Evolutionary conservation across 1,140 invertebrate genomes (phyloP).

Genomic region (Penaeus vannamei): DNA sequence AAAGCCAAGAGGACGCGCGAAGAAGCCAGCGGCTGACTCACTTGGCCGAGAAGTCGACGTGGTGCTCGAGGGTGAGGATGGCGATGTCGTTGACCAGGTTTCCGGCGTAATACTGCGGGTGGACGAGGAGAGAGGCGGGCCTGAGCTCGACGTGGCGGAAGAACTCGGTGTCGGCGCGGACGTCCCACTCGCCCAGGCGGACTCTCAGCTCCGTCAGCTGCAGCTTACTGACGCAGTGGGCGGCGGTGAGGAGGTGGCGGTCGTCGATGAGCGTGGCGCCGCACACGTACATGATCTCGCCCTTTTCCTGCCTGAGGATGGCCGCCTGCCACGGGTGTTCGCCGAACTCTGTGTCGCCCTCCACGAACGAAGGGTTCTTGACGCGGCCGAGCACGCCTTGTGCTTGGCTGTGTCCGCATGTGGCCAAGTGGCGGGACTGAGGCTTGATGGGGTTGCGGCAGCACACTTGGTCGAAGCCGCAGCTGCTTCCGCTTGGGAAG

Average conservation of each 20-base stretch:
- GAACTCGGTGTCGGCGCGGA: conserved; percentile 93
- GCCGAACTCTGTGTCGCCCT: conserved; percentile 91
- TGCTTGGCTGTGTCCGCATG: conserved; percentile 69
- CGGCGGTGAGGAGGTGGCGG: conserved; percentile 84
- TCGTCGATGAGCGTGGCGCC: conserved; percentile 85
- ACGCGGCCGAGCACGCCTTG: conserved; percentile 70
- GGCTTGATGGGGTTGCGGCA: conserved; percentile 38
- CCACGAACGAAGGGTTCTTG: conserved; percentile 69
- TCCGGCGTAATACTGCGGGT: conserved; percentile 92
- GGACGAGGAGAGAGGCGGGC: conserved; percentile 83
- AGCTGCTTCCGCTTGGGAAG: conserved; percentile 34
- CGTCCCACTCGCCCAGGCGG: conserved; percentile 94
- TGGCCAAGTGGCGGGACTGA: conserved; percentile 4
- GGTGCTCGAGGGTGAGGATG: conserved; percentile 83
- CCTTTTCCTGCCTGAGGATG: conserved; percentile 89
- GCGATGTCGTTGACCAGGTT: conserved; percentile 92
- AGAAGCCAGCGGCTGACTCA: conserved; percentile 25
- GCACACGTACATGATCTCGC: conserved; percentile 85
- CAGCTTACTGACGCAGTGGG: conserved; percentile 82
- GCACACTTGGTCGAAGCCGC: conserved; percentile 36
- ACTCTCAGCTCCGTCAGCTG: conserved; percentile 81
- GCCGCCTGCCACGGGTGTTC: conserved; percentile 94
- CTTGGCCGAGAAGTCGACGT: conserved; percentile 82
- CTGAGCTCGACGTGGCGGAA: conserved; percentile 92
- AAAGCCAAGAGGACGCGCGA: not conserved